Evolutionary conservation across 2,888 invertebrate species (phyloP).

Genomic region (Parnassius mnemosyne): DNA sequence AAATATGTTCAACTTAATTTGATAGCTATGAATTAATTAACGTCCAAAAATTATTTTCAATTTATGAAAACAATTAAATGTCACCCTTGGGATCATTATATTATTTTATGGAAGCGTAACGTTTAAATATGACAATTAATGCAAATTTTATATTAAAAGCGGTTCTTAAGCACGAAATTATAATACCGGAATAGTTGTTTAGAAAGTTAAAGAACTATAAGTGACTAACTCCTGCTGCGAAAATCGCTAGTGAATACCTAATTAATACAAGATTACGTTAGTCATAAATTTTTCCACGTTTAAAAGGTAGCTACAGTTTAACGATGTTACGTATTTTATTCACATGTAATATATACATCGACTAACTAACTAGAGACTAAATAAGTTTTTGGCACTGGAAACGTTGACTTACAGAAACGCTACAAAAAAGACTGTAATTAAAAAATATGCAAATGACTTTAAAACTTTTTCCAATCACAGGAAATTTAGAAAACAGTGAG

Average conservation of each 20-base stretch:
- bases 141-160: neutral
- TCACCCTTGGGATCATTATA: slow-evolving; percentile 7
- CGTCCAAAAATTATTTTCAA: too few species aligned
- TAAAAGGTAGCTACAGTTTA: too few species aligned
- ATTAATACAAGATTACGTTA: slow-evolving; percentile 4
- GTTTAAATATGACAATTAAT: slow-evolving; percentile 7
- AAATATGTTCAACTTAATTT: neutral
- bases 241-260: slow-evolving; percentile 3
- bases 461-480: too few species aligned
- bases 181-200: neutral
- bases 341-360: too few species aligned
- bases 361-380: too few species aligned
- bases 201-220: too few species aligned
- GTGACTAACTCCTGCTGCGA: slow-evolving; percentile 2
- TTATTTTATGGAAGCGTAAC: slow-evolving; percentile 13
- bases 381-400: too few species aligned
- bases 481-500: too few species aligned
- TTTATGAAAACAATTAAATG: slow-evolving; percentile 12
- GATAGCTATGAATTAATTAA: neutral
- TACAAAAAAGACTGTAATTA: too few species aligned
- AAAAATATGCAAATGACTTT: too few species aligned
- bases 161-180: neutral
- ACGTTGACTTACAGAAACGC: too few species aligned
- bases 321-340: too few species aligned
- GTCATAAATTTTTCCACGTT: slow-evolving; percentile 2